Conservation (phyloP, 2,888 invertebrate genomes). For the Drosophila helvetica region DNA sequence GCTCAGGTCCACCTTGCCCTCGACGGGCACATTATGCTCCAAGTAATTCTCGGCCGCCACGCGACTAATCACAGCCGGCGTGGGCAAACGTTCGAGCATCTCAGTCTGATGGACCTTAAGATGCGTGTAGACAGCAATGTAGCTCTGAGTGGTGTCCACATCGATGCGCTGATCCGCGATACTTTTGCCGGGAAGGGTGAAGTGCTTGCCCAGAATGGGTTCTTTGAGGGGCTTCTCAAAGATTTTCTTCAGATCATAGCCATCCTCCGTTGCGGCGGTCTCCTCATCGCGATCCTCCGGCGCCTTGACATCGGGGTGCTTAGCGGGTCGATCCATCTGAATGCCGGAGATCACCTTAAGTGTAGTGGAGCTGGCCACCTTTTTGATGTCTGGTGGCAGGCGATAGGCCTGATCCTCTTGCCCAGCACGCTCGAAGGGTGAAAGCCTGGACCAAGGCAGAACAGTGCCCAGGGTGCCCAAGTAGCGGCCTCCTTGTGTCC, state of each 20-base stretch:
- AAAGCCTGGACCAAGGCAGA: constrained; percentile 86
- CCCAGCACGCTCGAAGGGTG: constrained; percentile 83
- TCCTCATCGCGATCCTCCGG: constrained; percentile 55
- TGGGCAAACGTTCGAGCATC: constrained; percentile 86
- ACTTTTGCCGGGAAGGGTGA: constrained; percentile 84
- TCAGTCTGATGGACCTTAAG: constrained; percentile 86
- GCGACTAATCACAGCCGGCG: constrained; percentile 85
- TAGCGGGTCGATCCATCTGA: constrained; percentile 30
- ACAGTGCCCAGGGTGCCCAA: constrained; percentile 91
- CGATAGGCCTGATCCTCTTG: constrained; percentile 83
- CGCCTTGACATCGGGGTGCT: constrained; percentile 28
- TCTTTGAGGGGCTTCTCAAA: constrained; percentile 13
- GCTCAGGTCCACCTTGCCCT: constrained; percentile 34
- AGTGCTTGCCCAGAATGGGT: constrained; percentile 82
- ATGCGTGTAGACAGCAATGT: constrained; percentile 89
- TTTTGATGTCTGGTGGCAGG: constrained; percentile 90
- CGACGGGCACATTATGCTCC: constrained; percentile 25
- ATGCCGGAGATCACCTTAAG: constrained; percentile 86
- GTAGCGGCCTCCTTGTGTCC: constrained; percentile 89
- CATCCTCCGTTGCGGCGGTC: constrained; percentile 9
- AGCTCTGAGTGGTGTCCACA: constrained; percentile 87
- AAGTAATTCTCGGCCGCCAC: constrained; percentile 79
- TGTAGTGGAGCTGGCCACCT: constrained; percentile 90
- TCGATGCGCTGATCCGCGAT: constrained; percentile 83
- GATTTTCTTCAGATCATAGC: constrained; percentile 16